These are phyloP conservation scores for Plagodis dolabraria DNA, from an alignment of 2,888 invertebrate species.

Conservation along the genomic window DNA sequence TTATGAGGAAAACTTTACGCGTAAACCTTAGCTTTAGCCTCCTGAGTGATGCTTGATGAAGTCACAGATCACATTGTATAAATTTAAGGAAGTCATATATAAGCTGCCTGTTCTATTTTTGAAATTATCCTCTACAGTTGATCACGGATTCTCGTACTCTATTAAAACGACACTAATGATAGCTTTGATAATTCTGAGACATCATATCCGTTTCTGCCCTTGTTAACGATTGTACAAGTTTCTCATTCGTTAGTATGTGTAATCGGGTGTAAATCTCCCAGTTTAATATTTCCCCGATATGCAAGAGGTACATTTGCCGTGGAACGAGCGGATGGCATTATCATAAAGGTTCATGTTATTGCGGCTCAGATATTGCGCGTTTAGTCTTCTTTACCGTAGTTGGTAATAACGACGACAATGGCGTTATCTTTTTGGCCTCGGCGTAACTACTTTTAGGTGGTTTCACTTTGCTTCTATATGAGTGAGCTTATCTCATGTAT, in stretches of 20 bases:
- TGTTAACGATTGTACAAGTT: slow-evolving; percentile 11
- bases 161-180: background rate
- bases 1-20: slow-evolving; percentile 81
- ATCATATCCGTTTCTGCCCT: slow-evolving; percentile 5
- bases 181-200: background rate
- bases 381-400: slow-evolving; percentile 55
- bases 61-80: slow-evolving; percentile 51
- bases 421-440: slow-evolving; percentile 50
- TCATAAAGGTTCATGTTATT: slow-evolving; percentile 67
- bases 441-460: slow-evolving; percentile 32
- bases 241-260: slow-evolving; percentile 24
- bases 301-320: slow-evolving; percentile 48
- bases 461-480: slow-evolving; percentile 30
- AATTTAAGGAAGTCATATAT: slow-evolving; percentile 34
- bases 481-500: slow-evolving; percentile 22
- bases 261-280: slow-evolving; percentile 30
- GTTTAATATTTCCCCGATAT: slow-evolving; percentile 52
- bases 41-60: slow-evolving; percentile 61
- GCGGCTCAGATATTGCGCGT: slow-evolving; percentile 57
- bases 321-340: slow-evolving; percentile 52
- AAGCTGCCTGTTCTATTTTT: slow-evolving; percentile 1
- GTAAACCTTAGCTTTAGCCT: slow-evolving; percentile 65
- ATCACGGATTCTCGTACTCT: too few relatives aligned
- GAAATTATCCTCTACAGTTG: background rate
- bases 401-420: slow-evolving; percentile 50